These are phyloP conservation scores for Thalassophryne amazonica DNA, from an alignment of 2,797 vertebrate species.

Conservation along the genomic window DNA sequence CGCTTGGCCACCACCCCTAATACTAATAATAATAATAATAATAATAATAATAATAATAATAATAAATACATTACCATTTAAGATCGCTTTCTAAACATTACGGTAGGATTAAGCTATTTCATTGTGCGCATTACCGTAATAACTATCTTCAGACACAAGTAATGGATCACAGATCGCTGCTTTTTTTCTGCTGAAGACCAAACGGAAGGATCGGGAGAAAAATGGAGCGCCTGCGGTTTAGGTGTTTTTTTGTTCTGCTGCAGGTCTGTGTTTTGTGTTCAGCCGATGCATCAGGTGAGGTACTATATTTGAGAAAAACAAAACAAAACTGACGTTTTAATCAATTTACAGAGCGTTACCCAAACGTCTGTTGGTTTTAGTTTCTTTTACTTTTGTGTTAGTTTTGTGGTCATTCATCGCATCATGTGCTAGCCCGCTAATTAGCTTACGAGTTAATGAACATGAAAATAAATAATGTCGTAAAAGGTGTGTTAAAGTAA, in stretches of 20 bases:
- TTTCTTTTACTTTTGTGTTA: slow-evolving; percentile 20
- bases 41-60: no score
- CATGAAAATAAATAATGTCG: no score
- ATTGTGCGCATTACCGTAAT: slow-evolving; percentile 33
- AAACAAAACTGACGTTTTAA: not conserved
- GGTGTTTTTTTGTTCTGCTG: slow-evolving; percentile 33
- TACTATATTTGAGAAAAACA: no score
- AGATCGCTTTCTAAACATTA: not conserved
- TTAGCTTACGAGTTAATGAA: slow-evolving; percentile 6
- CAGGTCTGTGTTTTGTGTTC: slow-evolving; percentile 32
- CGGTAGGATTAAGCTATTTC: slow-evolving; percentile 17
- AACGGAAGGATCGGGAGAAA: slow-evolving; percentile 33
- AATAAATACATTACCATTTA: no score
- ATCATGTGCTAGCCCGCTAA: slow-evolving; percentile 25
- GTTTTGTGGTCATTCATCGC: slow-evolving; percentile 23
- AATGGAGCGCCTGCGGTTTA: slow-evolving; percentile 60
- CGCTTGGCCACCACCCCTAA: no score
- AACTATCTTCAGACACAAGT: slow-evolving; percentile 35
- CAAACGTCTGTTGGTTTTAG: fast-evolving
- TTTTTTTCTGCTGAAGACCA: slow-evolving; percentile 32
- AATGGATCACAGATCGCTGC: slow-evolving; percentile 42
- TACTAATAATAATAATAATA: no score
- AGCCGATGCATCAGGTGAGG: slow-evolving; percentile 57
- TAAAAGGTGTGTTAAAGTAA: no score
- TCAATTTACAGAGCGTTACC: fast-evolving